Percentiles rank a stretch among this genome's conserved stretches.
Conservation (phyloP, 2,113 vertebrate genomes). For the Muntiacus muntjak region DNA sequence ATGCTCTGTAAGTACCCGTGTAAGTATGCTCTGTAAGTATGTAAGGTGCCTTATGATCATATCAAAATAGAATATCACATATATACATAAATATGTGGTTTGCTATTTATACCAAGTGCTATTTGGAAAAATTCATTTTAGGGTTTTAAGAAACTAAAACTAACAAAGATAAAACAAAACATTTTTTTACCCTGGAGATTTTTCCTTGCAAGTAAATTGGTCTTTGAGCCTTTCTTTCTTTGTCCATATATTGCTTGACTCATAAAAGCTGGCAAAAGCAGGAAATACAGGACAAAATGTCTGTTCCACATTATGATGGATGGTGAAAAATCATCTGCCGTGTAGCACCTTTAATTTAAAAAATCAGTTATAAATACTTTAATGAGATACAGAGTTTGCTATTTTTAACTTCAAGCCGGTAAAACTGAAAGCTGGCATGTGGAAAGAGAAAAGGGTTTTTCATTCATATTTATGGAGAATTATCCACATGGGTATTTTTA, state of each 20-base stretch:
- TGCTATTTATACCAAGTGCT: slow-evolving; percentile 10
- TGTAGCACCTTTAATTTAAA: slow-evolving; percentile 60
- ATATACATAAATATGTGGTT: background rate
- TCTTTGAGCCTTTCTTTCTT: slow-evolving; percentile 76
- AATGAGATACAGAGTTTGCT: background rate
- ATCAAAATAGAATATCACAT: background rate
- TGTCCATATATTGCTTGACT: slow-evolving; percentile 76
- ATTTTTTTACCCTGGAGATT: slow-evolving; percentile 78
- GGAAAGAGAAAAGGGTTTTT: background rate
- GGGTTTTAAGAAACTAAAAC: background rate
- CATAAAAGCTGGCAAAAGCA: slow-evolving; percentile 76
- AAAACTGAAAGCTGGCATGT: background rate
- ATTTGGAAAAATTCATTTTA: background rate
- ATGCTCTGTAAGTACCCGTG: background rate
- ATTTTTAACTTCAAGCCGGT: background rate
- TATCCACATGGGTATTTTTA: background rate
- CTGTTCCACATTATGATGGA: slow-evolving; percentile 81
- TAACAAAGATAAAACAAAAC: slow-evolving; percentile 24
- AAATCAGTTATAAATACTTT: slow-evolving; percentile 36
- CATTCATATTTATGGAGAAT: background rate
- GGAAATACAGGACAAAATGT: slow-evolving; percentile 69
- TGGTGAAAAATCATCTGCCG: slow-evolving; percentile 60
- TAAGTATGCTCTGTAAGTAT: background rate
- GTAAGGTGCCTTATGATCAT: background rate
- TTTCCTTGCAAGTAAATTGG: slow-evolving; percentile 72